A percentile compares a stretch with the other conserved stretches of the same genome.
Conservation (phyloP, 1,140 invertebrate species). For the Contarinia nasturtii region DNA sequence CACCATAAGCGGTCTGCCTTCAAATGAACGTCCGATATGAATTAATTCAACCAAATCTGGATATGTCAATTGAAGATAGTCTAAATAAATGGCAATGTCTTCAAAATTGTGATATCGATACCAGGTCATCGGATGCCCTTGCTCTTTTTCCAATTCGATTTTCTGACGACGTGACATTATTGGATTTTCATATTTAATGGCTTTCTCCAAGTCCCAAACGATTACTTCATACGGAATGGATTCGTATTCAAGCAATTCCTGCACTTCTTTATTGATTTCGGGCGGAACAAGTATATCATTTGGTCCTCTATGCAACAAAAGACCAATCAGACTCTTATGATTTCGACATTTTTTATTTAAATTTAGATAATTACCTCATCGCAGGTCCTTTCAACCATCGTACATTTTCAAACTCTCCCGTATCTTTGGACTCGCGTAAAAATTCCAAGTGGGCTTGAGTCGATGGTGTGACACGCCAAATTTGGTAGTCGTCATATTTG, state of each 20-base stretch:
- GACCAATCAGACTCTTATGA: neutral
- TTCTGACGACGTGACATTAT: conserved; percentile 36
- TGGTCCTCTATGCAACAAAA: conserved; percentile 38
- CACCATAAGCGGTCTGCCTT: conserved; percentile 46
- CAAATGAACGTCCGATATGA: conserved; percentile 48
- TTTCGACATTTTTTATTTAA: neutral
- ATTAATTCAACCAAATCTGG: conserved; percentile 39
- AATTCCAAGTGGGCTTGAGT: conserved; percentile 14
- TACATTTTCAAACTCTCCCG: conserved; percentile 17
- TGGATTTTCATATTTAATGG: conserved; percentile 42
- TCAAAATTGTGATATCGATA: conserved; percentile 44
- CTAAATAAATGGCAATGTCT: conserved; percentile 43
- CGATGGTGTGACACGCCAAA: conserved; percentile 18
- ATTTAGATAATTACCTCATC: conserved; percentile 12
- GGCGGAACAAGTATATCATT: conserved; percentile 53
- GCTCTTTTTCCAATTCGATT: conserved; percentile 28
- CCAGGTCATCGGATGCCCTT: conserved; percentile 49
- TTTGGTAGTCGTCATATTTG: conserved; percentile 20
- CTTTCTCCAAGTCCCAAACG: conserved; percentile 52
- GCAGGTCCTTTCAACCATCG: conserved; percentile 22
- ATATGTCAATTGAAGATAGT: conserved; percentile 43
- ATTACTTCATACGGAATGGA: conserved; percentile 44
- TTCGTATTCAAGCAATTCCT: conserved; percentile 37
- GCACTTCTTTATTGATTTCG: conserved; percentile 36
- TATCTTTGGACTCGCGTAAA: conserved; percentile 16